These are phyloP conservation scores for Hyla sarda DNA, from an alignment of 2,113 vertebrate species.

Conservation along the genomic window DNA sequence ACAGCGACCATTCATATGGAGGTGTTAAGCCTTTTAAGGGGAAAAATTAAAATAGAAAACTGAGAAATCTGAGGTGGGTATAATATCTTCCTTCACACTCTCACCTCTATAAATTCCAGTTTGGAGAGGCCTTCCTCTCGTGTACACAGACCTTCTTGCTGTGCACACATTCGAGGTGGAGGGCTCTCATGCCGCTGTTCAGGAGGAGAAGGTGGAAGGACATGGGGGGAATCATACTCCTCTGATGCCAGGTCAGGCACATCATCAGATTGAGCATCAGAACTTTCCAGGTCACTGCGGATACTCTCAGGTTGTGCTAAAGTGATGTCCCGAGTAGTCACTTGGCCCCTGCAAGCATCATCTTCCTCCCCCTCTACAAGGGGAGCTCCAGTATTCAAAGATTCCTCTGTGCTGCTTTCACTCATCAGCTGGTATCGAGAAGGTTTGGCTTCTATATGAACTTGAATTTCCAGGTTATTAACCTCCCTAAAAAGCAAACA, in stretches of 20 bases:
- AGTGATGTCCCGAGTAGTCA: slow-evolving; percentile 79
- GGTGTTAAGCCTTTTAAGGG: neutral
- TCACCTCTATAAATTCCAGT: slow-evolving; percentile 75
- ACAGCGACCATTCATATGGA: neutral
- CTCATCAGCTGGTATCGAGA: slow-evolving; percentile 92
- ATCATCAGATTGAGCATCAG: slow-evolving; percentile 95
- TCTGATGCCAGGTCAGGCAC: slow-evolving; percentile 95
- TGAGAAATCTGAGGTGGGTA: slow-evolving; percentile 10
- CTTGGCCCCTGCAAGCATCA: slow-evolving; percentile 72
- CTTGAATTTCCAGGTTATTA: slow-evolving; percentile 98
- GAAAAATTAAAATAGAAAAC: neutral
- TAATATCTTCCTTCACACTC: slow-evolving; percentile 69
- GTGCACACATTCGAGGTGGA: slow-evolving; percentile 71
- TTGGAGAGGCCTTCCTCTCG: slow-evolving; percentile 70
- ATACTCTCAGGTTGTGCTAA: slow-evolving; percentile 97
- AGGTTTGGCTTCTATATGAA: slow-evolving; percentile 98
- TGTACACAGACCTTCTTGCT: slow-evolving; percentile 72
- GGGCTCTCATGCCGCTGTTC: slow-evolving; percentile 75
- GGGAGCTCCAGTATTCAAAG: slow-evolving; percentile 79
- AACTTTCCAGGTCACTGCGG: slow-evolving; percentile 97
- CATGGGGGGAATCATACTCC: slow-evolving; percentile 89
- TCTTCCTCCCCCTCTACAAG: slow-evolving; percentile 78
- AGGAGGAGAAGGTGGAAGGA: slow-evolving; percentile 69
- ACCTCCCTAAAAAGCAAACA: slow-evolving; percentile 84
- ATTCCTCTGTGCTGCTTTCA: slow-evolving; percentile 90